Evolutionary conservation across 2,113 vertebrate species (phyloP), one percentile per base, ranked within the genome.

Genomic region (Amblyornis subalaris): DNA sequence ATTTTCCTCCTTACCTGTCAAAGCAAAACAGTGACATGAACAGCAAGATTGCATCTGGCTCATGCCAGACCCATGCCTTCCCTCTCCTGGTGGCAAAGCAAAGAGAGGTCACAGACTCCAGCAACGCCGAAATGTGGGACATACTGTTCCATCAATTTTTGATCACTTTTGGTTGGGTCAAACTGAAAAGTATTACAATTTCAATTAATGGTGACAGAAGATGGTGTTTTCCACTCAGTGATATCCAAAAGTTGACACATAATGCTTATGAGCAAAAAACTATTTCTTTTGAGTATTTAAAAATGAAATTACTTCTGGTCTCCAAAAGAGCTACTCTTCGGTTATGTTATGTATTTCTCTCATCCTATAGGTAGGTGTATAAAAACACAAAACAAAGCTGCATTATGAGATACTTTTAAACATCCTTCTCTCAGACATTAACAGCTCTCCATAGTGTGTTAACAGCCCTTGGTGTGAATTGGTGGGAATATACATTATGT

Each of bases 401-500:
- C 15, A 16, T 36, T 78, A 36, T 29, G 42, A 77, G 10, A 60
- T 48, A 67, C 36, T 89, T 69, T 55, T 50, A 77, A 67, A 71
- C 44, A 78, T 89, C 76, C 28, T 70, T 48, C 36, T 95, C 54
- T 77, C 55, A 53, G 42, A 70, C 24, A 3, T 79, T 79, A 82
- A 72, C 16, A 6, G 50, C 67, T 74, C 64, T 79, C 75, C 42
- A 14, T 7, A 60, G 54, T 12, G 24, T 70, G 54, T 61, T 87
- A 85, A 80, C 50, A 82, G 73, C 40, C 42, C 28, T 65, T 36
- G 25, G 15, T 82, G 42, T 42, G 62, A 50, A 47, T 74, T 88
- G 79, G 89, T 88, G 62, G 80, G 91, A 94, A 33, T 75, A 84
- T 80, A 80, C 75, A 94, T 91, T 89, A 76, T 21, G 67, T 75